Base-by-base conservation (phyloP, 1,140 invertebrate species). In the Drosophila malerkotliana region DNA sequence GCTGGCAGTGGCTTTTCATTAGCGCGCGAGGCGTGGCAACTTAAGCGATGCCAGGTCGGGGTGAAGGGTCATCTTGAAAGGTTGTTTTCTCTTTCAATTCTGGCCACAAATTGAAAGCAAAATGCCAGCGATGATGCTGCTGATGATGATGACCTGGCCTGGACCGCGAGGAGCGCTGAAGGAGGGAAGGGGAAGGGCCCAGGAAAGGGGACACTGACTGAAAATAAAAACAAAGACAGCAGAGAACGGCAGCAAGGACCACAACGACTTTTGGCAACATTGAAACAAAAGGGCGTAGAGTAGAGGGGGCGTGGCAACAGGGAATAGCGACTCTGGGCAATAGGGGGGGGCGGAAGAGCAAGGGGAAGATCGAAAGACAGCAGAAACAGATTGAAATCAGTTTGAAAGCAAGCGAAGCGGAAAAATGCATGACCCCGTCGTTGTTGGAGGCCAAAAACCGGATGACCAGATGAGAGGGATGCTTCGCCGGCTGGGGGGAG, bases 371-470 rank as follows among this genome's bases (percentile, higher is more conserved):
- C 76, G 68, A 75, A 79, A 79, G 79, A 83, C 79, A 83, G 79
- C 75, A 71, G 77, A 76, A 83, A 79, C 79, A 83, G 75, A 83
- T 83, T 83, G 75, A 83, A 83, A 83, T 83, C 79, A 72, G 79
- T 83, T 83, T 83, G 75, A 83, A 83, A 79, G 54, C 79, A 79
- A 79, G 60, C 75, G 79, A 83, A 75, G 79, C 79, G 72, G 72
- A 83, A 83, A 83, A 83, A 83, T 79, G 79, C 75, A 75, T 58
- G 72, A 75, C 52, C 72, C 72, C 48, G 55, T 34, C 55, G 41
- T 58, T 28, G 41, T 39, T 2, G 34, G 72, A 66, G 66, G 61
- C 49, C 49, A 67, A 55, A 63, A 69, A 48, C 62, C 49, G 66
- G 66, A 48, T 68, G 63, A 41, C 18, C 54, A 45, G 26, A 30